A percentile compares a stretch with the other conserved stretches of the same genome.
Evolutionary conservation across 2,888 invertebrate genomes (phyloP).

Genomic region (Nemotelus pantherinus): DNA sequence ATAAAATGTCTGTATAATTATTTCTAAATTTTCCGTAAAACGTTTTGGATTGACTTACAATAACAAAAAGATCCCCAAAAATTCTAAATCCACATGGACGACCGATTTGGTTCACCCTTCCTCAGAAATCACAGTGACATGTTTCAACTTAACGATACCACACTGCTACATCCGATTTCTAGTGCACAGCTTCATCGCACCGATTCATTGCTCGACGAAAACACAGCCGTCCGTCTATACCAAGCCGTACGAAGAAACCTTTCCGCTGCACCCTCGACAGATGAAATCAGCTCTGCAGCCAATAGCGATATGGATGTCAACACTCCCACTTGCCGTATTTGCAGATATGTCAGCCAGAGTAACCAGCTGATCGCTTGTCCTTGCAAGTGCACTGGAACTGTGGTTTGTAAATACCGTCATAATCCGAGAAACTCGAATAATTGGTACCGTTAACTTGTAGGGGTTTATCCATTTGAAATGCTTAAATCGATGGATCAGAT

Average conservation of each 20-base stretch:
- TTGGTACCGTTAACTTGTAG: slow-evolving; percentile 50
- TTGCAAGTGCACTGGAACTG: slow-evolving; percentile 61
- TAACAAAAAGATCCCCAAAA: neutral
- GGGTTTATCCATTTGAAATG: slow-evolving; percentile 61
- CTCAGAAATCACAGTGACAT: slow-evolving; percentile 3
- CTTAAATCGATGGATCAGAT: slow-evolving; percentile 61
- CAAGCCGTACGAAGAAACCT: slow-evolving; percentile 21
- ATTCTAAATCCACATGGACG: slow-evolving; percentile 9
- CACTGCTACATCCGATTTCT: neutral
- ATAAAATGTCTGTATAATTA: no score
- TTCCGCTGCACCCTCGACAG: neutral
- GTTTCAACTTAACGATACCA: neutral
- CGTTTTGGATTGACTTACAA: no score
- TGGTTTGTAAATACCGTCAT: slow-evolving; percentile 55
- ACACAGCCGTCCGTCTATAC: slow-evolving; percentile 39
- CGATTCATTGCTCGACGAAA: neutral
- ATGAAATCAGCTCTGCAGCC: neutral
- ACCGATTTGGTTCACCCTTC: neutral
- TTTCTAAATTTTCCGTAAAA: no score
- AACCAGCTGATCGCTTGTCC: slow-evolving; percentile 60
- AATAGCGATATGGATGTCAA: neutral
- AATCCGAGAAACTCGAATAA: neutral
- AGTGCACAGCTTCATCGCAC: neutral
- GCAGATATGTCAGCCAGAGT: slow-evolving; percentile 59
- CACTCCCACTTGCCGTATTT: slow-evolving; percentile 58